A percentile compares a stretch with the other conserved stretches of the same genome.
Evolutionary conservation across 2,797 vertebrate species (phyloP).

Genomic region (Cephalopachus bancanus): DNA sequence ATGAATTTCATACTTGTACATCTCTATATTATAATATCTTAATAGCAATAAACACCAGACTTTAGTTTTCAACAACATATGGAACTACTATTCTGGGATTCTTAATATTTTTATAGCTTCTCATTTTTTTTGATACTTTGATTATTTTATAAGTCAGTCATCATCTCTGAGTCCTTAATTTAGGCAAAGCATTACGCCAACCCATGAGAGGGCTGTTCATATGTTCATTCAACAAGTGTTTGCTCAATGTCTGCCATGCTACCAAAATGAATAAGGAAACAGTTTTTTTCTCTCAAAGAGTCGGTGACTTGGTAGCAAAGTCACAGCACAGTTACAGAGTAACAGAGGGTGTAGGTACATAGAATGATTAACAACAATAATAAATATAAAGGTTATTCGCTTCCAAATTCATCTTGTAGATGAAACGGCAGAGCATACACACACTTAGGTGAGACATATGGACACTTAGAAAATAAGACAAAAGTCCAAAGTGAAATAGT

Average conservation of each 20-base stretch:
- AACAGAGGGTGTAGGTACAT: not conserved
- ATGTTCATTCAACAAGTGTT: not conserved
- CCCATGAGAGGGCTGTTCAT: not conserved
- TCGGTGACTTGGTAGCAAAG: not conserved
- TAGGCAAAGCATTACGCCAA: not conserved
- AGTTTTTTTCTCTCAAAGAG: not conserved
- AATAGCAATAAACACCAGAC: conserved; percentile 68
- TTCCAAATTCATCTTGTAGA: not conserved
- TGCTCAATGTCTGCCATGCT: not conserved
- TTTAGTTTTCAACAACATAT: conserved; percentile 71
- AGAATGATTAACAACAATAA: not conserved
- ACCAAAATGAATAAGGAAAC: not conserved
- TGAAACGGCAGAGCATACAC: not conserved
- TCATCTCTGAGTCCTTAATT: conserved; percentile 42
- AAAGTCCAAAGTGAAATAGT: not conserved
- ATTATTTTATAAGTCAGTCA: conserved; percentile 58
- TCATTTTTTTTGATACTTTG: conserved; percentile 44
- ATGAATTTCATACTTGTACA: conserved; percentile 42
- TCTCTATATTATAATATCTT: conserved; percentile 46
- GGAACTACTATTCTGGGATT: conserved; percentile 59
- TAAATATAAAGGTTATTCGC: not conserved
- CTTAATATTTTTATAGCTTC: conserved; percentile 68
- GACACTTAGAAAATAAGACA: not conserved
- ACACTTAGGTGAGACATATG: not conserved
- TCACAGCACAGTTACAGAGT: not conserved